Conservation (phyloP, 2,888 invertebrate species). For the Pheosia tremula region DNA sequence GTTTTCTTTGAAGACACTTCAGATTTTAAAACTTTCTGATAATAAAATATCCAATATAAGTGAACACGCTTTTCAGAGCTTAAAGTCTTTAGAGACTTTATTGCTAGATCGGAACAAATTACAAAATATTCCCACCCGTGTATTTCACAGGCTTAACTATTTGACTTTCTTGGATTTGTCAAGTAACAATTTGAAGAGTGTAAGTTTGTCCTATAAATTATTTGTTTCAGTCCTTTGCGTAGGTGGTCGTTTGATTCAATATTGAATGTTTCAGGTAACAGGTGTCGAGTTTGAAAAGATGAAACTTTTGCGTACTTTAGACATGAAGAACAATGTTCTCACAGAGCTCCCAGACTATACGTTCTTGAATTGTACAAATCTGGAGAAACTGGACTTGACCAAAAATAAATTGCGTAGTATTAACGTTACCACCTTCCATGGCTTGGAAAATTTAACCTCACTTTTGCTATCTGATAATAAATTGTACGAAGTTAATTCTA, state of each 20-base stretch:
- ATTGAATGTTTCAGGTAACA: slow-evolving; percentile 72
- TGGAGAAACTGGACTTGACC: slow-evolving; percentile 88
- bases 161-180: slow-evolving; percentile 83
- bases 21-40: slow-evolving; percentile 87
- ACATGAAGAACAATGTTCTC: slow-evolving; percentile 88
- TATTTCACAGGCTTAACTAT: slow-evolving; percentile 78
- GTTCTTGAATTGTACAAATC: slow-evolving; percentile 81
- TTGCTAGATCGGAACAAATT: slow-evolving; percentile 84
- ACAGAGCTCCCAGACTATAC: slow-evolving; percentile 80
- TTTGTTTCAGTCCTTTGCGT: background rate
- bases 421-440: slow-evolving; percentile 85
- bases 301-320: slow-evolving; percentile 85
- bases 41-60: slow-evolving; percentile 87
- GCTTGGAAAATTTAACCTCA: slow-evolving; percentile 86
- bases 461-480: slow-evolving; percentile 89
- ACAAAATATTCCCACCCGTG: slow-evolving; percentile 68
- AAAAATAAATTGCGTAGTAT: slow-evolving; percentile 88
- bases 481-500: slow-evolving; percentile 86
- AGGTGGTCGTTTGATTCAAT: background rate
- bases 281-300: slow-evolving; percentile 83
- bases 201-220: slow-evolving; percentile 49
- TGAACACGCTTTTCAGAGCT: slow-evolving; percentile 80
- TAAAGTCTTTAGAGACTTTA: slow-evolving; percentile 80
- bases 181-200: slow-evolving; percentile 79
- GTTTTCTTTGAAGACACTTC: slow-evolving; percentile 84